Evolutionary conservation across 2,888 invertebrate species (phyloP), one percentile per base, ranked within the genome.

Genomic region (Tromatobia lineatoria): DNA sequence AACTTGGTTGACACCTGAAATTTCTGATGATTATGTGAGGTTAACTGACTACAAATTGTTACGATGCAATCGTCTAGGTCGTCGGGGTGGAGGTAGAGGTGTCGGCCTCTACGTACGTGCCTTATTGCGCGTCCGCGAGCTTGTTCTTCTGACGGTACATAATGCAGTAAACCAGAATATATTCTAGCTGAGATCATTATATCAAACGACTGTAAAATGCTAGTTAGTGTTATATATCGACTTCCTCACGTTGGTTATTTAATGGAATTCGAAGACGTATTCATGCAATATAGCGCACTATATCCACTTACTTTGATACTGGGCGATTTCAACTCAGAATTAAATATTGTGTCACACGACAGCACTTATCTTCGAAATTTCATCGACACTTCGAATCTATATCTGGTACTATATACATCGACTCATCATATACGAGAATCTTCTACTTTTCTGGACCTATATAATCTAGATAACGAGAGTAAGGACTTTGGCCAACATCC

Each of bases 91-190:
- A 0, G 67, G 67, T 13, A 47, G 67, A 2, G 67, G 67, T 15
- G 50, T 67, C 11, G 67, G 67, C 20, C 3, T 67, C 15, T 67
- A 67, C 23, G 67, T 67, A 25, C 67, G 47, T 47, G 2, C 3
- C 13, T 50, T 47, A 0, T 25, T 67, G 6, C 42, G 67, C 1
- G 67, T 47, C 0, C 45, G 47, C 8, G 67, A 13, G 47, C 67
- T 67, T 23, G 20, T 20, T 6, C 45, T 47, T 67, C 67, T 3
- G 67, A 47, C 23, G 67, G 67, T 2, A 67, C 18, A 3, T 67
- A 67, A 11, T 67, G 67, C 20, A 47, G 67, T 1, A 67, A 67
- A 47, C 67, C 67, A 11, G 67, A 67, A 42, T 67, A 23, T 20
- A 11, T 67, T 47, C 25, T 50, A 15, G 23, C 25, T 10, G 67